A percentile compares a stretch with the other conserved stretches of the same genome.
Evolutionary conservation across 2,113 vertebrate genomes (phyloP).

Genomic region (Saccopteryx leptura): DNA sequence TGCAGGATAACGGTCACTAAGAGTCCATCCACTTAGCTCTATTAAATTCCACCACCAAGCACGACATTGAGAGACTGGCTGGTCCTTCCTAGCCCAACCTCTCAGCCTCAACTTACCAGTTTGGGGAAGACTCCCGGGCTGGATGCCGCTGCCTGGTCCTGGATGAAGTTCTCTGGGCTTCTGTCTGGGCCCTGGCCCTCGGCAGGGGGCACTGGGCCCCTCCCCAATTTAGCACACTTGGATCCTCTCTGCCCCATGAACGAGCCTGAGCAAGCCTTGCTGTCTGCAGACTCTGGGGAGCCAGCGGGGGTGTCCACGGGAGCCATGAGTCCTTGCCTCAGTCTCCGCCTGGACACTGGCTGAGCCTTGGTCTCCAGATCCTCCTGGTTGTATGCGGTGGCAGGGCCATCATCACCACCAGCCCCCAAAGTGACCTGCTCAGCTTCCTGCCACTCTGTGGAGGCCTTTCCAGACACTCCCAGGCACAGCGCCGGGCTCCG

Average conservation of each 20-base stretch:
- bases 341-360: not conserved
- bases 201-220: not conserved
- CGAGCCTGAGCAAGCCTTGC: not conserved
- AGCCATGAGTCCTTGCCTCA: not conserved
- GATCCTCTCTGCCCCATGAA: not conserved
- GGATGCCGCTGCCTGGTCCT: not conserved
- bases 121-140: not conserved
- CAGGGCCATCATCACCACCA: not conserved
- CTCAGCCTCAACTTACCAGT: slow-evolving; percentile 60
- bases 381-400: not conserved
- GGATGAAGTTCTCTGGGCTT: not conserved
- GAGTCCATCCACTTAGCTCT: not conserved
- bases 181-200: not conserved
- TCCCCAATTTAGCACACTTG: not conserved
- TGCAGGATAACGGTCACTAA: not conserved
- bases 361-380: not conserved
- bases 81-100: not conserved
- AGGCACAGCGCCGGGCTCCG: not conserved
- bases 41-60: not conserved
- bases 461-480: not conserved
- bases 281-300: not conserved
- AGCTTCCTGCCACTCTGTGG: not conserved
- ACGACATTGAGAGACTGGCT: not conserved
- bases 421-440: accelerated
- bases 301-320: accelerated